Base-by-base conservation (phyloP, 2,113 vertebrate genomes). In the Halcyon senegalensis region DNA sequence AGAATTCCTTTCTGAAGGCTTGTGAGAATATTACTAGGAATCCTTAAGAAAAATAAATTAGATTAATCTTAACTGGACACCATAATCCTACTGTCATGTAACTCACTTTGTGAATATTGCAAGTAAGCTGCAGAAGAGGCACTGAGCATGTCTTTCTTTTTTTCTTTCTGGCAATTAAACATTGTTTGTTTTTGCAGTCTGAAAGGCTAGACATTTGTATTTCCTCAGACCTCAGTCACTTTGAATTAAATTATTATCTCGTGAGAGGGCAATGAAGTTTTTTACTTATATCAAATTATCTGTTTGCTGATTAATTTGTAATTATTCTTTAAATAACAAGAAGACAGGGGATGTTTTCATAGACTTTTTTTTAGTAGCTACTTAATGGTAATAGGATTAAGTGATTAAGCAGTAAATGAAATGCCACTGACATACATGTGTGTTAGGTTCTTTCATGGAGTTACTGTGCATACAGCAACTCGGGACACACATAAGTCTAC, bases 301-400 rank as follows among this genome's bases (percentile, higher is more conserved):
- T 74, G 12, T 84, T 96, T 24, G 53, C 23, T 64, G 63, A 73
- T 72, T 87, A 44, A 59, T 79, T 92, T 82, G 28, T 76, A 85
- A 43, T 56, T 92, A 14, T 59, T 87, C 30, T 79, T 81, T 53
- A 60, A 85, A 58, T 79, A 87, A 55, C 20, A 93, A 67, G 25
- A 93, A 94, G 84, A 77, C 33, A n/a, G 41, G 16, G n/a, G 93
- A 33, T 28, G 59, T 88, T 81, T 74, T 56, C 51, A 30, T 74
- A 83, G 72, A 53, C 3, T 88, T 46, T 44, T 66, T 90, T 92
- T 94, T 85, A 90, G 46, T 90, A 90, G 74, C 64, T 94, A 75
- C 78, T 94, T 97, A 94, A 76, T 55, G 66, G 27, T 86, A 96
- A 97, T 87, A 94, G 59, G 72, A 93, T 84, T 90, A 76, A 59